Evolutionary conservation across 2,113 vertebrate species (phyloP).

Genomic region (Tauraco erythrolophus): DNA sequence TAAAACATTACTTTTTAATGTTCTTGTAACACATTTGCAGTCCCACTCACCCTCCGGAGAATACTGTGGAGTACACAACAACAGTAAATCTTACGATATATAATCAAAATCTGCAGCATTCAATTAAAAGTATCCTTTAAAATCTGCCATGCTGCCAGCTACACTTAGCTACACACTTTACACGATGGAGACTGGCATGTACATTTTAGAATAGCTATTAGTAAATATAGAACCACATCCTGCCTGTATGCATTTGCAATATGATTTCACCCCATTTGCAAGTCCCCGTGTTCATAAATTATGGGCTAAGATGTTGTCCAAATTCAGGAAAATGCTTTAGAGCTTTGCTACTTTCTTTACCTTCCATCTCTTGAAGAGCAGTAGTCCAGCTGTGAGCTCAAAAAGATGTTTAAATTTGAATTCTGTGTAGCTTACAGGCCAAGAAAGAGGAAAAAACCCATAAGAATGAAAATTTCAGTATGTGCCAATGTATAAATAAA

Average conservation of each 20-base stretch:
- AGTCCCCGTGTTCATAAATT: neutral
- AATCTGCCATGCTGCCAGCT: neutral
- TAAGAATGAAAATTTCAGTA: constrained; percentile 5
- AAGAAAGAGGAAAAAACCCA: neutral
- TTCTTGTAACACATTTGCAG: neutral
- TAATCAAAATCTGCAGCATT: neutral
- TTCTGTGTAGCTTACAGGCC: neutral
- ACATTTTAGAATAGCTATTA: constrained; percentile 8
- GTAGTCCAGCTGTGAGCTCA: neutral
- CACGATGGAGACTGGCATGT: neutral
- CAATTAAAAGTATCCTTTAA: neutral
- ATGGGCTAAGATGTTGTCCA: neutral
- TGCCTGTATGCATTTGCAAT: neutral
- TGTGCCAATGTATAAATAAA: neutral
- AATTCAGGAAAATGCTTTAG: neutral
- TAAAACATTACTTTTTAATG: neutral
- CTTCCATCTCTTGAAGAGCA: neutral
- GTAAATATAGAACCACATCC: neutral
- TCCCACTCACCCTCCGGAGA: neutral
- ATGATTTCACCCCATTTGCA: neutral
- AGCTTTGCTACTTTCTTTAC: neutral
- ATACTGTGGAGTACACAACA: neutral
- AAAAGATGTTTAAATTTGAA: neutral
- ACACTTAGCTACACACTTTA: neutral
- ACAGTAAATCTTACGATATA: neutral